phyloP scores from a whole-genome alignment of 1,140 invertebrate species.

The Mercenaria mercenaria region DNA sequence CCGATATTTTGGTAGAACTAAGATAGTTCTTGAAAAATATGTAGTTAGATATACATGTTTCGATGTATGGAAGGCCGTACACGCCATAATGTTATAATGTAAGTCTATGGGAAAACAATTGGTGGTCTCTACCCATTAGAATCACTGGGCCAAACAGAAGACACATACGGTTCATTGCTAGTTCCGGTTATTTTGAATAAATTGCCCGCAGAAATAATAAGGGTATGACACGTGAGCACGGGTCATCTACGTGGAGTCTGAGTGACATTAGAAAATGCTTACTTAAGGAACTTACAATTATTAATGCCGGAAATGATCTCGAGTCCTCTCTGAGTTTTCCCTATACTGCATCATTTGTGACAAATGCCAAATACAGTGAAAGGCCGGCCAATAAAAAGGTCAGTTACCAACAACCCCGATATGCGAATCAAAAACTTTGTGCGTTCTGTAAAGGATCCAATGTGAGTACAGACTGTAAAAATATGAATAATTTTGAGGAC shows the following conservation, averaged over 20 bases:
- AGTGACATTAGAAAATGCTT: background rate
- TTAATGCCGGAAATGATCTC: background rate
- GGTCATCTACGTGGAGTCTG: background rate
- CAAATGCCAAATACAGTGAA: background rate
- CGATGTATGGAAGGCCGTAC: no score
- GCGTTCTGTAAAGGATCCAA: background rate
- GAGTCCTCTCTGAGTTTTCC: background rate
- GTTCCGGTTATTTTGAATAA: conserved; percentile 5
- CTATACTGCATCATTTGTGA: background rate
- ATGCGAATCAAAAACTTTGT: no score
- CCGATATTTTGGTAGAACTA: no score
- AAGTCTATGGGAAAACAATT: no score
- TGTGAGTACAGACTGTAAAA: background rate
- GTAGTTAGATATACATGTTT: no score
- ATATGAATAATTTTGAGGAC: no score
- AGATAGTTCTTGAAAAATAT: no score
- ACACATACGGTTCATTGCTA: background rate
- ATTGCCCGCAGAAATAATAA: background rate
- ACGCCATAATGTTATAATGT: no score
- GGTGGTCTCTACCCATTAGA: no score
- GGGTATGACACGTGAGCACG: background rate
- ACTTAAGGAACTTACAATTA: background rate
- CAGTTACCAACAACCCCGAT: no score
- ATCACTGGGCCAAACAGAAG: background rate
- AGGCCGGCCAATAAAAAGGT: background rate